Conservation (phyloP, 2,113 vertebrate species). For the Corydoras sp. region DNA sequence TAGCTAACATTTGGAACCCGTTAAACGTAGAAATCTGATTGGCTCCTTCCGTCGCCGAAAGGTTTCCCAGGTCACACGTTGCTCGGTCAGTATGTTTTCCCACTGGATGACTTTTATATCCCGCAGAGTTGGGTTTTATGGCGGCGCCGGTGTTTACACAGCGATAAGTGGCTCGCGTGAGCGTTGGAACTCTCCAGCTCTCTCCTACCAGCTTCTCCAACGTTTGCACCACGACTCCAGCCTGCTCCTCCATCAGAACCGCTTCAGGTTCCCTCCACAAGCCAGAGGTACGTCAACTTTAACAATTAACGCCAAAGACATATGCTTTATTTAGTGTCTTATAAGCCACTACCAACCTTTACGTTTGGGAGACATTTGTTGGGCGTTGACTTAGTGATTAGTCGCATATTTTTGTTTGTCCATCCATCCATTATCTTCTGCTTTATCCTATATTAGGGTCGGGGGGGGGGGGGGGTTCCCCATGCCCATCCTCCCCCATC, state of each 20-base stretch:
- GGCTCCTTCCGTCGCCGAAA: not conserved
- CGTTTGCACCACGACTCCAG: conserved; percentile 26
- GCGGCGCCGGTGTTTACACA: conserved; percentile 42
- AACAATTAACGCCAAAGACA: not conserved
- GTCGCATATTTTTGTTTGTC: no score
- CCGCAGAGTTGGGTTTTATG: conserved; percentile 41
- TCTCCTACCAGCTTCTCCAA: conserved; percentile 18
- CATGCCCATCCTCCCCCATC: no score
- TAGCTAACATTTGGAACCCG: no score
- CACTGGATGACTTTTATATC: conserved; percentile 45
- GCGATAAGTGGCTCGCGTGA: conserved; percentile 35
- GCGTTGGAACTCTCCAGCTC: conserved; percentile 20
- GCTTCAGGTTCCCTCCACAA: conserved; percentile 19
- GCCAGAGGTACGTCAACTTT: conserved; percentile 33
- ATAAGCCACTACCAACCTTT: no score
- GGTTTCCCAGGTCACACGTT: conserved; percentile 30
- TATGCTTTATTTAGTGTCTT: no score
- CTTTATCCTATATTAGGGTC: no score
- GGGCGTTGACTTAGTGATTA: no score
- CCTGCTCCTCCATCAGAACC: conserved; percentile 29
- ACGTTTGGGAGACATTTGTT: no score
- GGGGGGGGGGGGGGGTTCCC: no score
- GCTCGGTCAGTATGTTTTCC: conserved; percentile 41
- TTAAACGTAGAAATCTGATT: no score
- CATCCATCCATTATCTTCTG: no score